These are phyloP conservation scores for Helogale parvula DNA, from an alignment of 2,113 vertebrate species.

Conservation along the genomic window DNA sequence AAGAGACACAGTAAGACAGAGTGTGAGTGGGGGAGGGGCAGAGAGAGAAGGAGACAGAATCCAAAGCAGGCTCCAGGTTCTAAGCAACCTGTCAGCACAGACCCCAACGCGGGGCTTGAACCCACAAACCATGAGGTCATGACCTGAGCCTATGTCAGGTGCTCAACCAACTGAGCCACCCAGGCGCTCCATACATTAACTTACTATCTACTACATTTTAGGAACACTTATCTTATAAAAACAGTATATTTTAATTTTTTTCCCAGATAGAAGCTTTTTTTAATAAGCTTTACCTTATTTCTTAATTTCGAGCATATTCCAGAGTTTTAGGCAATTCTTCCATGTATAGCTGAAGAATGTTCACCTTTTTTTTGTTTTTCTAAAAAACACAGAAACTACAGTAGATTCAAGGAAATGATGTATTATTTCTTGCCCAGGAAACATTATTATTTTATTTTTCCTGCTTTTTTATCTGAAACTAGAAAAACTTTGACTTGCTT, in stretches of 20 bases:
- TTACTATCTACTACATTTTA: not conserved
- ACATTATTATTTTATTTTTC: not conserved
- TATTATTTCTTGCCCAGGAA: not conserved
- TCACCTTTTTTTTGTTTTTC: not conserved
- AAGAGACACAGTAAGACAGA: too few species aligned
- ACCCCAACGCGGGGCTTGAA: too few species aligned
- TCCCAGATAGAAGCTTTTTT: not conserved
- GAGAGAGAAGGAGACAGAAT: too few species aligned
- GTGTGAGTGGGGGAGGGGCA: too few species aligned
- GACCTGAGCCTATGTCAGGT: too few species aligned
- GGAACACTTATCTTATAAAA: not conserved
- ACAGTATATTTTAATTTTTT: not conserved
- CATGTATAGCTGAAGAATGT: not conserved
- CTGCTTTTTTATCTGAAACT: not conserved
- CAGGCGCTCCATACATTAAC: not conserved
- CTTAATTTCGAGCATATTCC: not conserved
- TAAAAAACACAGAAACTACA: not conserved
- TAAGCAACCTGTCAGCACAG: too few species aligned
- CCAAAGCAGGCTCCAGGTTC: too few species aligned
- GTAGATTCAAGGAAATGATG: not conserved
- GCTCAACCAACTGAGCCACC: too few species aligned
- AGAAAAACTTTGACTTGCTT: not conserved
- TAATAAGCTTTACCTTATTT: not conserved
- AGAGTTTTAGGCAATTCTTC: not conserved
- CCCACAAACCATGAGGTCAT: too few species aligned